Base-by-base conservation (phyloP, 2,888 invertebrate genomes). In the Pyrochroa serraticornis region DNA sequence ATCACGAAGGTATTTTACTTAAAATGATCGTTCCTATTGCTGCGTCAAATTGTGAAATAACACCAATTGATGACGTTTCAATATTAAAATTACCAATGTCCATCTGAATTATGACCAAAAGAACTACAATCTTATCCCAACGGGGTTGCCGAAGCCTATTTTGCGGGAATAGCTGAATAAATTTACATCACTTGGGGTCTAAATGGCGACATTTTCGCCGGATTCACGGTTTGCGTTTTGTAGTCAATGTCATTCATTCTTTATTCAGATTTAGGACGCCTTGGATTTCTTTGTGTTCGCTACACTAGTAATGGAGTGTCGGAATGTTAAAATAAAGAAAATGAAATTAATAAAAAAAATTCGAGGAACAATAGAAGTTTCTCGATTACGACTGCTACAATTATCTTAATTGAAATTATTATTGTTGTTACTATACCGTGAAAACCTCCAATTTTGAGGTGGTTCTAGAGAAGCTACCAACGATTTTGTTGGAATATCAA, bases 121-220 rank as follows among this genome's bases (percentile, higher is more conserved):
- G 7, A 39, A n/a, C 6, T n/a, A 39, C 14, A 39, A 6, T 12
- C 13, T 39, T 7, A 22, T 14, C 30, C 6, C n/a, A 30, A n/a
- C 14, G 10, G 41, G 13, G n/a, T n/a, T 30, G 52, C 7, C 31
- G 6, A 34, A 45, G 32, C 35, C 58, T 42, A 45, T 52, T 49
- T 57, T 62, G 58, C 52, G 42, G 44, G 62, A 61, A 64, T 58
- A 42, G 59, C 60, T 66, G 66, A 66, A 66, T 66, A 66, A 56
- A 66, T 68, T 68, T 68, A 65, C 65, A 66, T 66, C 57, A 51
- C 57, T 65, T 62, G 56, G 59, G 60, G 57, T 60, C 46, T 58
- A 62, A 68, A 67, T 64, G 58, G 60, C 60, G 53, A 48, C 50
- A 65, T 67, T 67, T 63, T 53, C 63, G 46, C 48, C 57, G 34